phyloP scores from a whole-genome alignment of 2,888 invertebrate genomes.

The Lasioglossum vierecki region DNA sequence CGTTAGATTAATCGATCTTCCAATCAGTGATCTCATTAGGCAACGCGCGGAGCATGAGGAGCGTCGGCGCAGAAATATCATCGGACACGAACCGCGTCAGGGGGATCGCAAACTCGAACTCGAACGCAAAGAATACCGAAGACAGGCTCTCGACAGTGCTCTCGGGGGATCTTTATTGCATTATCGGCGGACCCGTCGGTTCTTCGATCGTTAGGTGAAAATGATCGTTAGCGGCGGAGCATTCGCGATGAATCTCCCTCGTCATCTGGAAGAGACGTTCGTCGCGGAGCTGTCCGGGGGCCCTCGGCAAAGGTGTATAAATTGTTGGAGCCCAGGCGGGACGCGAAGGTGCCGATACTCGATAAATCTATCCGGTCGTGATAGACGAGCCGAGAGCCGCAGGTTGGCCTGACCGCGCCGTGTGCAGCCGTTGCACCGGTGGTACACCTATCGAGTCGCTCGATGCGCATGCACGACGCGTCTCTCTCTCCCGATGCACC shows the following conservation, averaged over 20 bases:
- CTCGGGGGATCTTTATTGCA: slow-evolving; percentile 51
- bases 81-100: neutral
- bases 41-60: neutral
- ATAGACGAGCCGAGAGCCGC: slow-evolving; percentile 77
- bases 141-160: slow-evolving; percentile 40
- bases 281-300: slow-evolving; percentile 60
- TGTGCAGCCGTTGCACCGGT: slow-evolving; percentile 48
- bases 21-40: slow-evolving; percentile 16
- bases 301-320: slow-evolving; percentile 70
- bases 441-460: slow-evolving; percentile 29
- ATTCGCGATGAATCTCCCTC: slow-evolving; percentile 60
- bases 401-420: slow-evolving; percentile 52
- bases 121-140: slow-evolving; percentile 37
- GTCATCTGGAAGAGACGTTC: slow-evolving; percentile 64
- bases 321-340: slow-evolving; percentile 69
- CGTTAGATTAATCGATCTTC: slow-evolving; percentile 18
- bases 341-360: slow-evolving; percentile 79
- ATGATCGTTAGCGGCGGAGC: slow-evolving; percentile 59
- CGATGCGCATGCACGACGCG: slow-evolving; percentile 54
- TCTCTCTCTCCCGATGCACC: slow-evolving; percentile 60
- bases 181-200: slow-evolving; percentile 51
- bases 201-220: slow-evolving; percentile 58
- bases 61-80: slow-evolving; percentile 30
- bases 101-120: slow-evolving; percentile 13
- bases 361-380: slow-evolving; percentile 80